phyloP scores from a whole-genome alignment of 2,888 invertebrate genomes.

The Lasioglossum marginatum region DNA sequence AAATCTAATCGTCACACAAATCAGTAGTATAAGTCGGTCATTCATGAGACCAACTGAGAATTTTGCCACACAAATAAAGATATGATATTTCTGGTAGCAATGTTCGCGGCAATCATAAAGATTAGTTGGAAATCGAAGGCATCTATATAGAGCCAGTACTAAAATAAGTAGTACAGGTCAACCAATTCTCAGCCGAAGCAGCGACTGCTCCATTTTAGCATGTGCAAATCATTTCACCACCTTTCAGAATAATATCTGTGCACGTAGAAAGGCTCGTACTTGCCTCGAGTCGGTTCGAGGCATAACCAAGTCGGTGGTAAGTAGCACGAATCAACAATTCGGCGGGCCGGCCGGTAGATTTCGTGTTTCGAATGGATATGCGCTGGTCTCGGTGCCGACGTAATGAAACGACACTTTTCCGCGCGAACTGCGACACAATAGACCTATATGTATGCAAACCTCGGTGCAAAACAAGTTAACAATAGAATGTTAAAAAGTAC shows the following conservation, averaged over 20 bases:
- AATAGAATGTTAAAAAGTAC: slow-evolving; percentile 31
- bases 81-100: background rate
- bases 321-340: slow-evolving; percentile 4
- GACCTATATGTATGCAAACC: slow-evolving; percentile 10
- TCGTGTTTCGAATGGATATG: background rate
- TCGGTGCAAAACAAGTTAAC: background rate
- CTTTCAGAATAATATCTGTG: background rate
- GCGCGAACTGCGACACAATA: background rate
- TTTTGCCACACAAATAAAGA: background rate
- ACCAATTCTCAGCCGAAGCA: background rate
- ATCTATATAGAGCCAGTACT: background rate
- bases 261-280: background rate
- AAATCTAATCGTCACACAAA: background rate
- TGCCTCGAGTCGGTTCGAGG: too few species aligned
- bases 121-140: background rate
- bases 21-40: background rate
- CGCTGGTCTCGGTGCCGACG: background rate
- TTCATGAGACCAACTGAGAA: background rate
- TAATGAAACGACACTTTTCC: slow-evolving; percentile 12
- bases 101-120: background rate
- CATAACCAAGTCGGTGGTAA: background rate
- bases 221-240: background rate
- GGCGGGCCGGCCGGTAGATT: background rate
- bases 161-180: background rate
- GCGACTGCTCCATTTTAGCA: too few species aligned